Base-by-base conservation (phyloP, 2,888 invertebrate species). In the Teleiodes luculella region DNA sequence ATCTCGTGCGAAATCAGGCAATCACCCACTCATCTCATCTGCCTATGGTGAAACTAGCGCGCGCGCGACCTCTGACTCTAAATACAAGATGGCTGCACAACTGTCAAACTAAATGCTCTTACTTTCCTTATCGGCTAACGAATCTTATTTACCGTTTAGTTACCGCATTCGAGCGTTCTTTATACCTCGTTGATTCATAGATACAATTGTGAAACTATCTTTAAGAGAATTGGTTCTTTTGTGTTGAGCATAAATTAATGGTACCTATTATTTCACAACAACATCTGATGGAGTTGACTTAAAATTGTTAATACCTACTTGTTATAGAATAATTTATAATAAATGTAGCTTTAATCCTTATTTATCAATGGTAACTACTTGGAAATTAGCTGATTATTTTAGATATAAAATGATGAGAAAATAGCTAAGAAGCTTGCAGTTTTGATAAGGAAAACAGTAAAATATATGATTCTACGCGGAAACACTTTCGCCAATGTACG, bases 91-190 rank as follows among this genome's bases (percentile, higher is more conserved):
- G 86, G 84, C 80, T 64, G 77, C 68, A 55, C 62, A 70, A 70
- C 79, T 83, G 85, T 83, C 85, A 81, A 80, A 83, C 72, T 76
- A 74, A 77, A 79, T 73, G 74, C 82, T 83, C 76, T 82, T 80
- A 81, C 83, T 86, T 86, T 85, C 81, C 76, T 68, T 83, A 82
- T 78, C 80, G 68, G 67, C 62, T 78, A 75, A 78, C 73, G 70
- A 79, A 82, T 78, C 76, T 60, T 73, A 75, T 77, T 79, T 76
- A 75, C 72, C 58, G 75, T 69, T 72, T 57, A 57, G 58, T 65
- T 65, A 61, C 64, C 61, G 63, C 64, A 66, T 71, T 65, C 61
- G 67, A 64, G 72, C 67, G 72, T 64, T 65, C 71, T 74, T 79
- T 80, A 77, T 73, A 61, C 52, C 58, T 47, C 59, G 68, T 65